Base-by-base conservation (phyloP, 2,797 vertebrate genomes). In the Gila robusta region DNA sequence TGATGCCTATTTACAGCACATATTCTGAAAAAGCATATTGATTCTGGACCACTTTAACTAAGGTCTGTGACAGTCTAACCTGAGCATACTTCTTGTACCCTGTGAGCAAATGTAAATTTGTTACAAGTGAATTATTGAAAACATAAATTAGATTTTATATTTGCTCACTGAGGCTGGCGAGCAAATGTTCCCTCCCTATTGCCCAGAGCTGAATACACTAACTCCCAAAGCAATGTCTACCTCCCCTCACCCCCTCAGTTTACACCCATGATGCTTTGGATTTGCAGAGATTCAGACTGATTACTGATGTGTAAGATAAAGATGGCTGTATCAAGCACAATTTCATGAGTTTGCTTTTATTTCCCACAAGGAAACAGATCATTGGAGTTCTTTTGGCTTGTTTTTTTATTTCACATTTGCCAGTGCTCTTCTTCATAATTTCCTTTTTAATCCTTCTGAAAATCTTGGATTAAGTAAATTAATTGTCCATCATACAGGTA, bases 271-370 rank as follows among this genome's bases (percentile, higher is more conserved):
- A 79, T 83, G 44, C 69, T 35, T 82, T 66, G 54, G 70, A 76
- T 87, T 81, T 82, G 67, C 64, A 71, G 39, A 77, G 64, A 87
- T 59, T 84, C 77, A 37, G 41, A 79, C 67, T 73, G 71, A 82
- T 89, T 81, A 35, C 81, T 86, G 72, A 86, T 86, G 67, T 79
- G 39, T 67, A 84, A 79, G 79, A 84, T 88, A 78, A 86, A 86
- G 44, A 49, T n/a, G 77, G 17, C 70, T 41, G 54, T 64, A 69
- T 86, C 41, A 14, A 64, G 35, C 69, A 69, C 56, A 66, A 82
- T 82, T 88, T 82, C 52, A 76, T 10, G 37, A 59, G 72, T 49
- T 88, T 72, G 74, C 66, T 82, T 88, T 89, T 82, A 86, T 88
- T 72, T 86, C 81, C 78, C 72, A 74, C 44, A 84, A 84, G 56